Evolutionary conservation across 2,888 invertebrate genomes (phyloP), one percentile per base, ranked within the genome.

Genomic region (Pelosia muscerda): DNA sequence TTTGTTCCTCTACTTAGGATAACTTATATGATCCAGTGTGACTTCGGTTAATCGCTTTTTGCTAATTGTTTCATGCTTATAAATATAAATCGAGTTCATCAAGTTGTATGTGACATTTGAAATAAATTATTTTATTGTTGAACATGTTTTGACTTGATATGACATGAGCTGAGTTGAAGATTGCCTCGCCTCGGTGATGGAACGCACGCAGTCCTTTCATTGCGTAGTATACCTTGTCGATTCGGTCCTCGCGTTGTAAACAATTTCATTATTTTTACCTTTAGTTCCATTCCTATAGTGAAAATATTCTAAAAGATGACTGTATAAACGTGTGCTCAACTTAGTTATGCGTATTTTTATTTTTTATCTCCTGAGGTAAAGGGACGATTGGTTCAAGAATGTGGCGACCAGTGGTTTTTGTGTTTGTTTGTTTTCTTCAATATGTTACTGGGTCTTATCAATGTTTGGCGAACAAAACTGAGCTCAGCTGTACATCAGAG

Each of bases 151-250:
- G 19, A 49, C 49, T 2, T n/a, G 49, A n/a, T n/a, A 49, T 49
- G 49, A 49, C 49, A 49, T 49, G 49, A n/a, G 19, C 6, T 1
- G 11, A 34, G 8, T n/a, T 1, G 1, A 49, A 49, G 13, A 23
- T 23, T 23, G 22, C 6, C 23, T 19, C 9, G 22, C 6, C 23
- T 19, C 9, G 26, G 61, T 26, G n/a, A 49, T 38, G 61, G 61
- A 61, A 61, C 61, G 49, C 49, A 96, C n/a, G 81, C 96, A n/a
- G n/a, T n/a, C n/a, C n/a, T n/a, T n/a, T n/a, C 96, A 23, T 62
- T 53, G 31, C 53, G 65, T 59, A 59, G 23, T 31, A 25, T 34
- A 54, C 59, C 61, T 62, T 31, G 69, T 57, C 61, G 68, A 64
- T 34, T 72, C 23, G 13, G 67, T 23, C 42, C 69, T 53, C 66